Evolutionary conservation across 2,888 invertebrate species (phyloP).

Genomic region (Scotopteryx bipunctaria): DNA sequence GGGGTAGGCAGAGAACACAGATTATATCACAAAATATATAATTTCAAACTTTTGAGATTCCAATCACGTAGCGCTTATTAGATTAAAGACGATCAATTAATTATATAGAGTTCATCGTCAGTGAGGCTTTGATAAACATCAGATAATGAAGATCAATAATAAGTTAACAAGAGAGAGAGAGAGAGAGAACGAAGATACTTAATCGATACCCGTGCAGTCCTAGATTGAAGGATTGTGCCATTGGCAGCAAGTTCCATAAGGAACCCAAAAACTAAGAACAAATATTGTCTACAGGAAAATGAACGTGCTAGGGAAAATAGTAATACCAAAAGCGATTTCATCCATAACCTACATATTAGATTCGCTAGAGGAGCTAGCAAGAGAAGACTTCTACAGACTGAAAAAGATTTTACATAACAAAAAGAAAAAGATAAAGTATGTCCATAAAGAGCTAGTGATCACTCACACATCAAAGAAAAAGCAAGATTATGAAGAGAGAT

Average conservation of each 20-base stretch:
- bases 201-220: conserved; percentile 46
- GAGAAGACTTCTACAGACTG: conserved; percentile 51
- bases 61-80: too few species aligned
- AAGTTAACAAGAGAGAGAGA: not conserved
- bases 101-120: conserved; percentile 45
- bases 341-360: conserved; percentile 46
- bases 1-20: too few species aligned
- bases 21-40: too few species aligned
- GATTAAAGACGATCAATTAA: too few species aligned
- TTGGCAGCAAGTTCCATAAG: conserved; percentile 37
- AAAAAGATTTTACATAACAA: conserved; percentile 47
- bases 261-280: not conserved
- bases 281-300: conserved; percentile 22
- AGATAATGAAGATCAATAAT: conserved; percentile 8
- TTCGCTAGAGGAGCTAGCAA: conserved; percentile 48
- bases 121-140: conserved; percentile 29
- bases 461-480: too few species aligned
- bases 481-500: conserved; percentile 20
- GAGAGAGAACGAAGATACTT: not conserved
- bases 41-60: conserved; percentile 9
- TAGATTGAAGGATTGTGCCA: conserved; percentile 38
- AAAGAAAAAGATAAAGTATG: conserved; percentile 24
- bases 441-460: not conserved
- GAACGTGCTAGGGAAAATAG: conserved; percentile 50
- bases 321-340: conserved; percentile 46